Conservation (phyloP, 2,888 invertebrate genomes). For the Heliconius sara region DNA sequence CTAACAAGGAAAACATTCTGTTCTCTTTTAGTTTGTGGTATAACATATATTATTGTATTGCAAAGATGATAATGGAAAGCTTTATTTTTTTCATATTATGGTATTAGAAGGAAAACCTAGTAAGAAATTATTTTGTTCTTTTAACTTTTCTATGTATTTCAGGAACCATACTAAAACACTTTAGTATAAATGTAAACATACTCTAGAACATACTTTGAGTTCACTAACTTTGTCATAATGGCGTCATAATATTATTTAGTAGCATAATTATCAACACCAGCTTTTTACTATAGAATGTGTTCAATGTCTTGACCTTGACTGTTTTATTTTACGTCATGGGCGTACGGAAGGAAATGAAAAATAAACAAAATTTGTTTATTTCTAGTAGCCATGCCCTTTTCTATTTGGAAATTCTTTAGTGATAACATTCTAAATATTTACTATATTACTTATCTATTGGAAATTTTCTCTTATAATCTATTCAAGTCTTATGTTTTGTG, state of each 20-base stretch:
- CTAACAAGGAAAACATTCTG: too few relatives aligned
- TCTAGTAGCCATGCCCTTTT: not conserved
- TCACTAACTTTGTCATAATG: not conserved
- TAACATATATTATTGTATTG: too few relatives aligned
- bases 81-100: too few relatives aligned
- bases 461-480: too few relatives aligned
- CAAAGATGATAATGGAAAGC: too few relatives aligned
- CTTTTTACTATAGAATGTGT: constrained; percentile 3
- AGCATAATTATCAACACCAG: not conserved
- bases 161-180: too few relatives aligned
- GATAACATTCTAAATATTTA: not conserved
- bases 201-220: not conserved
- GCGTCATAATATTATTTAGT: not conserved
- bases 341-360: not conserved
- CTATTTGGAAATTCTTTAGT: not conserved
- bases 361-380: constrained; percentile 1
- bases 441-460: not conserved
- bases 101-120: too few relatives aligned
- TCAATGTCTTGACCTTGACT: not conserved
- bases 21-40: too few relatives aligned
- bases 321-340: not conserved
- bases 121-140: too few relatives aligned
- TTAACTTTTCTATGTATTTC: too few relatives aligned
- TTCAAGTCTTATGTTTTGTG: too few relatives aligned
- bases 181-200: too few relatives aligned